Percentiles rank a stretch among this genome's conserved stretches.
phyloP scores from a whole-genome alignment of 2,797 vertebrate species.

The Acomys russatus region DNA sequence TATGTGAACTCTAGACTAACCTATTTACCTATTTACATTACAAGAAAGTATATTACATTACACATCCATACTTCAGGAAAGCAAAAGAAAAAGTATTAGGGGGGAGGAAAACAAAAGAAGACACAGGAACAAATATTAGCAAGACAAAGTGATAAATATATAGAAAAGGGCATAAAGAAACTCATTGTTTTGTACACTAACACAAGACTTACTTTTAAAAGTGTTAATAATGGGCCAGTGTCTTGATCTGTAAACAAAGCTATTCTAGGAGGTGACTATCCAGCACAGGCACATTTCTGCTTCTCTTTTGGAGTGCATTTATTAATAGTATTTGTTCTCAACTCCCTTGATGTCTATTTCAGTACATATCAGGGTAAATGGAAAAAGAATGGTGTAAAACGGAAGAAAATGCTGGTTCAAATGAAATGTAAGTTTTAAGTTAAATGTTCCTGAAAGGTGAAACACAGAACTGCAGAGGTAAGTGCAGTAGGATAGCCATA shows the following conservation, averaged over 20 bases:
- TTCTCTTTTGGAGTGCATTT: not conserved
- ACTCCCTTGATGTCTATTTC: constrained; percentile 5
- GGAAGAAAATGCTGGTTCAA: not conserved
- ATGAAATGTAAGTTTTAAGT: constrained; percentile 27
- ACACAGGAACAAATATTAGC: not conserved
- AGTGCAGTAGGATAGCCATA: not conserved
- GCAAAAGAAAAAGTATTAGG: not conserved
- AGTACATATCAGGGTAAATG: not conserved
- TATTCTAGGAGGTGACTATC: not conserved
- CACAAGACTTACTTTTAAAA: not conserved
- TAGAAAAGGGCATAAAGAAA: not conserved
- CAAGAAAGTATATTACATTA: not conserved
- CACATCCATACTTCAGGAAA: not conserved
- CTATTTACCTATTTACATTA: not conserved
- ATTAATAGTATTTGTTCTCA: not conserved
- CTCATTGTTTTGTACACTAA: not conserved
- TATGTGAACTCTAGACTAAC: not conserved
- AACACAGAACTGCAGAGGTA: not conserved
- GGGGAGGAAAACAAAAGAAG: not conserved
- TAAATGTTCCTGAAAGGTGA: not conserved
- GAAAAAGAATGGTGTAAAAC: not conserved
- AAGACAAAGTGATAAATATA: not conserved
- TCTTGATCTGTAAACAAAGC: not conserved
- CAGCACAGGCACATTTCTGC: not conserved
- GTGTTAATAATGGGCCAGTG: not conserved